These are phyloP conservation scores for Antidorcas marsupialis DNA, from an alignment of 2,113 vertebrate species.

Conservation along the genomic window DNA sequence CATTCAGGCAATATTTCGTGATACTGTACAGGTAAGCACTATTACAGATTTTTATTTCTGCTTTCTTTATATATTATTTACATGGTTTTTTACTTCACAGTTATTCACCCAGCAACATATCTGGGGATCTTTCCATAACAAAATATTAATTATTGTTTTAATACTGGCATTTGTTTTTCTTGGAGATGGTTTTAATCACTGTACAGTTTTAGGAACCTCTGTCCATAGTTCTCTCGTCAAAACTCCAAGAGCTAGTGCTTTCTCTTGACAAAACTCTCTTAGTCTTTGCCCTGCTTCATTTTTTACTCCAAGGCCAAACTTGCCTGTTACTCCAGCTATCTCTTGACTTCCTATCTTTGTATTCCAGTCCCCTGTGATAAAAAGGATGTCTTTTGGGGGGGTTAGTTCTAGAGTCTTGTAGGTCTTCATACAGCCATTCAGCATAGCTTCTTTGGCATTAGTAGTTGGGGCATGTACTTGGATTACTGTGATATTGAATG, in stretches of 20 bases:
- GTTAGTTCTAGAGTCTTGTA: not conserved
- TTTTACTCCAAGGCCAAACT: not conserved
- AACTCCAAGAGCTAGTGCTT: not conserved
- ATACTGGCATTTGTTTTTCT: not conserved
- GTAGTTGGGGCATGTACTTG: not conserved
- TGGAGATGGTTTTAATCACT: not conserved
- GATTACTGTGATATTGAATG: not conserved
- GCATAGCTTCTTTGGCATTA: not conserved
- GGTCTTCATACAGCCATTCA: not conserved
- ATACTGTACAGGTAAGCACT: not conserved
- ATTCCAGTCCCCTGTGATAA: not conserved
- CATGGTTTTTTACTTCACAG: not conserved
- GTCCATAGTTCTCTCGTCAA: not conserved
- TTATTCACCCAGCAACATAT: not conserved
- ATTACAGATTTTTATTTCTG: not conserved
- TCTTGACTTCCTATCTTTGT: not conserved
- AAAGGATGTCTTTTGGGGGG: not conserved
- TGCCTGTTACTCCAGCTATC: not conserved
- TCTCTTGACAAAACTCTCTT: not conserved
- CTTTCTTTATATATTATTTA: not conserved
- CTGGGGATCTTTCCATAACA: not conserved
- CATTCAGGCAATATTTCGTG: not conserved
- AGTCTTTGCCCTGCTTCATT: not conserved
- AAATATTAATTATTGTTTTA: not conserved
- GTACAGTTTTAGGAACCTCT: not conserved